Conservation (phyloP, 2,888 invertebrate species). For the Chloromyia formosa region DNA sequence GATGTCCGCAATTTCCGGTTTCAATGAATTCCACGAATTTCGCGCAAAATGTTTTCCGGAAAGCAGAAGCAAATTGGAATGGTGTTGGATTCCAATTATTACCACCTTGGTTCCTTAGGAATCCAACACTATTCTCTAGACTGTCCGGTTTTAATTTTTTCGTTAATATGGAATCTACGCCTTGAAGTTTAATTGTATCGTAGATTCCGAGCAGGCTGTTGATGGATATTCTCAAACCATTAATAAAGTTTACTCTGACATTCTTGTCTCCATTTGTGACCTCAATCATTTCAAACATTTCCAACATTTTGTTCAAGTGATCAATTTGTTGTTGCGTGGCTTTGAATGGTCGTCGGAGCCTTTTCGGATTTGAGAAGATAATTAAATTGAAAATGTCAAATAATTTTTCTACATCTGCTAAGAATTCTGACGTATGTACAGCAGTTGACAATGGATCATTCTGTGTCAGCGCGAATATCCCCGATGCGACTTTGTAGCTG, state of each 20-base stretch:
- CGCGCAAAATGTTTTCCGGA: neutral
- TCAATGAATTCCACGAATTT: neutral
- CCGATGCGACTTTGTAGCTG: neutral
- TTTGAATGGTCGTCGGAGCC: neutral
- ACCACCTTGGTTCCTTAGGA: constrained; percentile 11
- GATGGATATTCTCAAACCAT: neutral
- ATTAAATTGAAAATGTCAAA: neutral
- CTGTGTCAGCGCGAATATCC: neutral
- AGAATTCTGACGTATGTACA: neutral
- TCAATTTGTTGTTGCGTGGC: neutral
- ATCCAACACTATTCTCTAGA: neutral
- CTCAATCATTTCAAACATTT: neutral
- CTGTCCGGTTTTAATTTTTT: neutral
- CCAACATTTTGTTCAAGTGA: neutral
- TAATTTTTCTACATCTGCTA: neutral
- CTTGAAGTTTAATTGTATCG: neutral
- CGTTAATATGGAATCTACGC: neutral
- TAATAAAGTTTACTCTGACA: neutral
- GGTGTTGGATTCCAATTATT: neutral
- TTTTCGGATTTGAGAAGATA: neutral
- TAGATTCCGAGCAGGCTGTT: neutral
- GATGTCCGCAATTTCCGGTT: neutral
- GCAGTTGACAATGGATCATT: neutral
- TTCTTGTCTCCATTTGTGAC: neutral
- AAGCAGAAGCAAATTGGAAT: neutral